phyloP scores from a whole-genome alignment of 2,888 invertebrate genomes.

The Prosapia bicincta region DNA sequence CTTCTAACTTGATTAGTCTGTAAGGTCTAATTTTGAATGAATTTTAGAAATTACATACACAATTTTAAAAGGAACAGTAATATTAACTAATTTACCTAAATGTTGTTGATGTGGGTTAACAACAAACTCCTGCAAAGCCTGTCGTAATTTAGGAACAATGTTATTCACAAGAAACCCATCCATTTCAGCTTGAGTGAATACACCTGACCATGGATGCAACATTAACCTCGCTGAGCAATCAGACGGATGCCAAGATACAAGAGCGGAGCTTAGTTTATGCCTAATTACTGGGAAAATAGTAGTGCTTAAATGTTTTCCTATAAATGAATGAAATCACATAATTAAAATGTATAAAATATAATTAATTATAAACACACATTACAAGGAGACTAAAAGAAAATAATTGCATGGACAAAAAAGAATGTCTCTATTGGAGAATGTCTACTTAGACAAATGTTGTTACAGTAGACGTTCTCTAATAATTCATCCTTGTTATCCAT shows the following conservation, averaged over 20 bases:
- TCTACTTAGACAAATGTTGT: no score
- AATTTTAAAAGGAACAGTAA: no score
- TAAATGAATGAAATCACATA: neutral
- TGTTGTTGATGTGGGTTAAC: slow-evolving; percentile 73
- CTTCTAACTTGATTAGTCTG: no score
- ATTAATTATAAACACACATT: no score
- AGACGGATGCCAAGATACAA: slow-evolving; percentile 93
- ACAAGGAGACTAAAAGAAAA: no score
- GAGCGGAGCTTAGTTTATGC: slow-evolving; percentile 82
- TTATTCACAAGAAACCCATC: slow-evolving; percentile 80
- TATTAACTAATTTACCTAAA: slow-evolving; percentile 55
- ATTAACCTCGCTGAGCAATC: slow-evolving; percentile 91
- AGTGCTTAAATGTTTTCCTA: slow-evolving; percentile 52
- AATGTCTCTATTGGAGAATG: no score
- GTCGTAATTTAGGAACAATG: slow-evolving; percentile 83
- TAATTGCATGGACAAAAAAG: no score
- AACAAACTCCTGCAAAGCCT: slow-evolving; percentile 55
- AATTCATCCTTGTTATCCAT: no score
- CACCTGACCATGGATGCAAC: slow-evolving; percentile 82
- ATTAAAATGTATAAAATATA: no score
- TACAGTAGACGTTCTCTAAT: no score
- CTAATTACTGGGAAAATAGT: slow-evolving; percentile 85
- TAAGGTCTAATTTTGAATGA: no score
- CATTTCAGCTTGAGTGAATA: slow-evolving; percentile 72
- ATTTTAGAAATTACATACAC: no score